Percentiles rank a stretch among this genome's conserved stretches.
Conservation (phyloP, 2,113 vertebrate species). For the Ammodytes dubius region DNA sequence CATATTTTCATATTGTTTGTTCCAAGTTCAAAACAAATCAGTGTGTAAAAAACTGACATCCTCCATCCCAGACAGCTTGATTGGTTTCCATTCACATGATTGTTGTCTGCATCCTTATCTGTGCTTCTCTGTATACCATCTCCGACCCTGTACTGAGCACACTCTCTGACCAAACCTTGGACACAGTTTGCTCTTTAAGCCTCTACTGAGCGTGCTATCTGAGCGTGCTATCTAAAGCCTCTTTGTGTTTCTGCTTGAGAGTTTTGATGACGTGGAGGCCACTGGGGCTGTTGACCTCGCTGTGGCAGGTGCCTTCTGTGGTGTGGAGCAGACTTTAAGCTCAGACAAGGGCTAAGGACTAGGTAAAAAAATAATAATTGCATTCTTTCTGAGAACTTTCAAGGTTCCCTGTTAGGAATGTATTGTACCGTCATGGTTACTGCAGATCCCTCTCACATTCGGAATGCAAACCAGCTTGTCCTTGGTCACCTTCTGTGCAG, state of each 20-base stretch:
- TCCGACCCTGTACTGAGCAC: neutral
- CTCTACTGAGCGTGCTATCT: neutral
- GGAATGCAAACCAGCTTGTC: constrained; percentile 43
- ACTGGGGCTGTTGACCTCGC: constrained; percentile 56
- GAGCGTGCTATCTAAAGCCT: constrained; percentile 14
- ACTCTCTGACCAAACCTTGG: neutral
- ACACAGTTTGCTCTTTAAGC: neutral
- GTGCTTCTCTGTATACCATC: neutral
- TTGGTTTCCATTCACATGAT: too few relatives aligned
- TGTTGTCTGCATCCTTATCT: too few relatives aligned
- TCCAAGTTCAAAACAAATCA: too few relatives aligned
- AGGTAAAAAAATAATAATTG: too few relatives aligned
- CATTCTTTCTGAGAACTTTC: constrained; percentile 35
- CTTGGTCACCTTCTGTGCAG: constrained; percentile 61
- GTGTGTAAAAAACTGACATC: too few relatives aligned
- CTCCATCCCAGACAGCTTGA: too few relatives aligned
- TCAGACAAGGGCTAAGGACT: constrained; percentile 68
- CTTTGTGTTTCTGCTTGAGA: constrained; percentile 66
- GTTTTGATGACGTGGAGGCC: constrained; percentile 59
- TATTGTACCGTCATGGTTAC: constrained; percentile 20
- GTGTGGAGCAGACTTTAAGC: constrained; percentile 20
- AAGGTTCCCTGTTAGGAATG: constrained; percentile 54
- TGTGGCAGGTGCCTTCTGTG: constrained; percentile 53
- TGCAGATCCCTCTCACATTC: constrained; percentile 28
- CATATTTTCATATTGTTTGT: neutral